A percentile compares a stretch with the other conserved stretches of the same genome.
Evolutionary conservation across 2,888 invertebrate genomes (phyloP).

Genomic region (Melipona beecheii): DNA sequence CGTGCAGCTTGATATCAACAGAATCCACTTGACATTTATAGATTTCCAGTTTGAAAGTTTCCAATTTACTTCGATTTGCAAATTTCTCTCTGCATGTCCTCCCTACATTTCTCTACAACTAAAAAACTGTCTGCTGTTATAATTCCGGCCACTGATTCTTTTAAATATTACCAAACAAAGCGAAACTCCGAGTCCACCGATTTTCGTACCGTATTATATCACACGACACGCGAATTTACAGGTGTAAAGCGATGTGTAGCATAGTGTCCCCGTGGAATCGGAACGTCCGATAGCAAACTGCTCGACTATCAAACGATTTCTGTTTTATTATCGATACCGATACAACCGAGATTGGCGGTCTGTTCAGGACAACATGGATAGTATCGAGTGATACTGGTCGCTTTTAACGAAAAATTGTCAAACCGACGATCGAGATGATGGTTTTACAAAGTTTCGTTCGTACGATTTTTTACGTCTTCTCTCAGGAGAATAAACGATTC

Average conservation of each 20-base stretch:
- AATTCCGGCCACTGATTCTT: not conserved
- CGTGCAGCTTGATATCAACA: no score
- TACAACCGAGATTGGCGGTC: slow-evolving; percentile 54
- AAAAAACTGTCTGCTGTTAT: no score
- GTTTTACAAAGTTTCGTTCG: slow-evolving; percentile 31
- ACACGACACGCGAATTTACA: slow-evolving; percentile 14
- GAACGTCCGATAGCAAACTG: slow-evolving; percentile 63
- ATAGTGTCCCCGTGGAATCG: slow-evolving; percentile 5
- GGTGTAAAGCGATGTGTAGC: slow-evolving; percentile 2
- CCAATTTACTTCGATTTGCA: not conserved
- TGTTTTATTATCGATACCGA: slow-evolving; percentile 8
- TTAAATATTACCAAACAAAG: not conserved
- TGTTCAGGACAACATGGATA: slow-evolving; percentile 2
- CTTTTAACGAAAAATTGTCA: slow-evolving; percentile 22
- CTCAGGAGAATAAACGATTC: not conserved
- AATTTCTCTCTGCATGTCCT: not conserved
- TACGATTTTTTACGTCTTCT: not conserved
- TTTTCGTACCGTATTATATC: not conserved
- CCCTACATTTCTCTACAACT: not conserved
- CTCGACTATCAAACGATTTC: slow-evolving; percentile 52
- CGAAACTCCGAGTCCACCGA: not conserved
- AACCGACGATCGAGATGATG: not conserved
- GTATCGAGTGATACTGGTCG: not conserved
- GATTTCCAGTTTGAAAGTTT: not conserved
- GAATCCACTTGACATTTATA: no score